Conservation (phyloP, 2,888 invertebrate species). For the Cordilura impudica region DNA sequence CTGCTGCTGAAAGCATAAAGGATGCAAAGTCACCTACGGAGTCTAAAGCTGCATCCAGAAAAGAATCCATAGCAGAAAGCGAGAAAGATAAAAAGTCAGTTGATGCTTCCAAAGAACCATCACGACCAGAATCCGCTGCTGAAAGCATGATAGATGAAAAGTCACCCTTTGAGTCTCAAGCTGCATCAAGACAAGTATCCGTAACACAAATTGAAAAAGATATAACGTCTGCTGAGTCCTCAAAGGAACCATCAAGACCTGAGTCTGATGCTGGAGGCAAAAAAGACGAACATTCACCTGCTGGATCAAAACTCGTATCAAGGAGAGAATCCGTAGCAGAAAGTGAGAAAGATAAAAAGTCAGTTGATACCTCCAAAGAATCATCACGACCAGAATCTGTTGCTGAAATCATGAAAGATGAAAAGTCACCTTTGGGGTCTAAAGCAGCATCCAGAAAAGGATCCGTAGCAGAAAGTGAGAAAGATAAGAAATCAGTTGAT, state of each 20-base stretch:
- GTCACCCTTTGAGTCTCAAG: constrained; percentile 44
- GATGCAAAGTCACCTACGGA: constrained; percentile 49
- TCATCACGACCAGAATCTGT: constrained; percentile 22
- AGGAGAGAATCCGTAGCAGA: constrained; percentile 41
- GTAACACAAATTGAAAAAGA: constrained; percentile 46
- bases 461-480: constrained; percentile 59
- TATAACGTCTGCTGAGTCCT: constrained; percentile 33
- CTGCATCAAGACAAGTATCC: constrained; percentile 56
- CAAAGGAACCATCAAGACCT: constrained; percentile 21
- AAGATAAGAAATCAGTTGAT: constrained; percentile 50
- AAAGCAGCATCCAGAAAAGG: constrained; percentile 69
- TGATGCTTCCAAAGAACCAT: constrained; percentile 23
- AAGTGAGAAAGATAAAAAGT: constrained; percentile 46
- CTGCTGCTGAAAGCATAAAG: constrained; percentile 31
- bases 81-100: neutral
- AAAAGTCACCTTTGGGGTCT: constrained; percentile 46
- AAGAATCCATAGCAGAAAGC: constrained; percentile 19
- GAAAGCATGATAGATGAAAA: constrained; percentile 41
- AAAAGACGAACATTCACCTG: constrained; percentile 45
- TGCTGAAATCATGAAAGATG: constrained; percentile 45
- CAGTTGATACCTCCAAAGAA: constrained; percentile 4
- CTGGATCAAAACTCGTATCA: constrained; percentile 53
- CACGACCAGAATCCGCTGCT: constrained; percentile 44
- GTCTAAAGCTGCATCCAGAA: constrained; percentile 2
- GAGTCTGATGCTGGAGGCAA: constrained; percentile 25